Base-by-base conservation (phyloP, 2,113 vertebrate species). In the Crotalus horridus region DNA sequence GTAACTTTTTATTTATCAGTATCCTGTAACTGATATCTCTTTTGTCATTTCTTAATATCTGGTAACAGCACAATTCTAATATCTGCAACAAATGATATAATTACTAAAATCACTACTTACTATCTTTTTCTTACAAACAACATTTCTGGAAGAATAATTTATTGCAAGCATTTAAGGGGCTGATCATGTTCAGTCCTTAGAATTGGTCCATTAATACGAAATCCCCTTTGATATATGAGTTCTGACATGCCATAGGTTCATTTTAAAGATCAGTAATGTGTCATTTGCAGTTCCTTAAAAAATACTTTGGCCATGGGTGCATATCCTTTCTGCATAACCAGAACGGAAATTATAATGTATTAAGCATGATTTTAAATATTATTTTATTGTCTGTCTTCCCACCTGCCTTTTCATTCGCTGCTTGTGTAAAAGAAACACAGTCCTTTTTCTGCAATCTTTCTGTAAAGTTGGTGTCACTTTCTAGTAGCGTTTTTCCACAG, bases 31-130 rank as follows among this genome's bases (percentile, higher is more conserved):
- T 29, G 21, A 24, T 86, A 48, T 12, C 81, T 59, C 86, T 29
- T 29, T 24, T 85, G 54, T 92, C 88, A 59, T n/a, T 58, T 85
- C 74, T 94, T 95, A 91, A 93, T 95, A 92, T 94, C 94, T 94
- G 93, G 90, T 91, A 94, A 93, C 91, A 93, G 33, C 94, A 93
- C 91, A 59, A 92, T 90, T 94, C 89, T 87, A 95, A 93, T 93
- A 89, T 94, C 90, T 89, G 85, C 43, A 88, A 74, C 55, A 56
- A 91, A 26, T 39, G 29, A 92, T 88, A 48, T 88, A 92, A 81
- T 86, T 12, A 43, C 26, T 92, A 86, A 61, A 90, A 58, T 23
- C 4, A 51, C 21, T 4, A 51, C 2, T 61, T 48, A 53, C 51
- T 3, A 89, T 89, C 2, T 23, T 81, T 88, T 51, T 23, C 20